Base-by-base conservation (phyloP, 92 coral and sea anemone species). In the Palythoa heliodiscus region DNA sequence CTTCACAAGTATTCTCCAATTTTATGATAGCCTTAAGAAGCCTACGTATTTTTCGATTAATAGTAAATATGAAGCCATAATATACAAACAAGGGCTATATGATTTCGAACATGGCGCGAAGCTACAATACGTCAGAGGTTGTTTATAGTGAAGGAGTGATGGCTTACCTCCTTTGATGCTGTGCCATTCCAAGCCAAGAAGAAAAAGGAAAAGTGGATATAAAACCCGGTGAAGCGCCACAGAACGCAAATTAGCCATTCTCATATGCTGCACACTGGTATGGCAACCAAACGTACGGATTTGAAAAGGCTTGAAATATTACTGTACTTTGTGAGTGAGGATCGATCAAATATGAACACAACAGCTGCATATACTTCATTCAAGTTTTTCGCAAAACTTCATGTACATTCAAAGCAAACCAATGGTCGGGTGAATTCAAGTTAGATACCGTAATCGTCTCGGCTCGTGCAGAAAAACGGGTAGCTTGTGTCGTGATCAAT, bases 101-200 rank as follows among this genome's bases (percentile, higher is more conserved):
- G 19, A 47, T 66, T 25, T n/a, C 14, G 4, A 48, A 80, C 47
- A 48, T 66, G 84, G 84, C 84, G 84, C 84, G 74, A 64, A 20
- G 74, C 60, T 13, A 14, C 11, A 4, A 69, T 40, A 14, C 24
- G 76, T 5, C 8, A 35, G 69, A 52, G 25, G 70, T 55, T 48
- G n/a, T 69, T 19, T 8, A 29, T 22, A 19, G 48, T 13, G 43
- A n/a, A n/a, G 22, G 9, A 78, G 11, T 5, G 19, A 47, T 20
- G 43, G 48, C 84, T 80, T 25, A 80, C 84, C 84, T 80, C 74
- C 84, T 20, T 80, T 66, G 73, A 47, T 23, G 43, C 40, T 7
- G 15, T 6, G 20, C 63, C 75, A 16, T 25, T 66, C 63, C 48
- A 80, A 66, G 47, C 23, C 84, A 64, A 47, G n/a, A 66, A 80